Conservation (phyloP, 92 coral and sea anemone species). For the Phenganax subtilis region DNA sequence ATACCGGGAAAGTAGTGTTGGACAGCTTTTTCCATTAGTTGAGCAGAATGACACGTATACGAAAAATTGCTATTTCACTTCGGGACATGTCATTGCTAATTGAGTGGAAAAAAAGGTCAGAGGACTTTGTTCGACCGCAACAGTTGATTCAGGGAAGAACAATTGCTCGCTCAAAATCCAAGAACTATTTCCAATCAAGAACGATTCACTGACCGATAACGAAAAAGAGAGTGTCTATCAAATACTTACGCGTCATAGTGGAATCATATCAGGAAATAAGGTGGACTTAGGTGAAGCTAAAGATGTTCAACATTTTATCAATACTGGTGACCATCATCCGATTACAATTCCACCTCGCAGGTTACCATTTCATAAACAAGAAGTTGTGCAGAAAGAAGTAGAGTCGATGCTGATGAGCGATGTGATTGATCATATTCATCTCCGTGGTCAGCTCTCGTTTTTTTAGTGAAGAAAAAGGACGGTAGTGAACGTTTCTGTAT, state of each 20-base stretch:
- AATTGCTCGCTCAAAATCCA: background rate
- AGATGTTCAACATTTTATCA: slow-evolving; percentile 38
- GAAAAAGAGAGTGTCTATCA: slow-evolving; percentile 23
- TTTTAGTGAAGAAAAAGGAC: slow-evolving; percentile 37
- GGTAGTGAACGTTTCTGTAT: slow-evolving; percentile 38
- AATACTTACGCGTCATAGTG: slow-evolving; percentile 21
- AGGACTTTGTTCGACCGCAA: slow-evolving; percentile 27
- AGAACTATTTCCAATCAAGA: slow-evolving; percentile 41
- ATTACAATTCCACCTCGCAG: slow-evolving; percentile 38
- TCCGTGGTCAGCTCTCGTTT: slow-evolving; percentile 52
- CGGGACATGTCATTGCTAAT: background rate
- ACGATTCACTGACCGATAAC: slow-evolving; percentile 14
- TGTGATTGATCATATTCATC: slow-evolving; percentile 48
- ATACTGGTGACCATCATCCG: slow-evolving; percentile 40
- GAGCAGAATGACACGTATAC: slow-evolving; percentile 24
- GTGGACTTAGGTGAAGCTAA: slow-evolving; percentile 40
- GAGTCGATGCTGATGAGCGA: slow-evolving; percentile 42
- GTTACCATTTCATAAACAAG: slow-evolving; percentile 46
- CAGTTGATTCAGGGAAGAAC: background rate
- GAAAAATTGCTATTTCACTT: slow-evolving; percentile 16
- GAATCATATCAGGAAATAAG: slow-evolving; percentile 35
- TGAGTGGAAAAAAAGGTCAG: slow-evolving; percentile 7
- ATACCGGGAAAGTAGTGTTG: slow-evolving; percentile 42
- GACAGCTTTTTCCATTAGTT: slow-evolving; percentile 38
- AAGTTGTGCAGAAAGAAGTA: slow-evolving; percentile 42